Evolutionary conservation across 2,797 vertebrate species (phyloP), one percentile per base, ranked within the genome.

Genomic region (Sciaenops ocellatus): DNA sequence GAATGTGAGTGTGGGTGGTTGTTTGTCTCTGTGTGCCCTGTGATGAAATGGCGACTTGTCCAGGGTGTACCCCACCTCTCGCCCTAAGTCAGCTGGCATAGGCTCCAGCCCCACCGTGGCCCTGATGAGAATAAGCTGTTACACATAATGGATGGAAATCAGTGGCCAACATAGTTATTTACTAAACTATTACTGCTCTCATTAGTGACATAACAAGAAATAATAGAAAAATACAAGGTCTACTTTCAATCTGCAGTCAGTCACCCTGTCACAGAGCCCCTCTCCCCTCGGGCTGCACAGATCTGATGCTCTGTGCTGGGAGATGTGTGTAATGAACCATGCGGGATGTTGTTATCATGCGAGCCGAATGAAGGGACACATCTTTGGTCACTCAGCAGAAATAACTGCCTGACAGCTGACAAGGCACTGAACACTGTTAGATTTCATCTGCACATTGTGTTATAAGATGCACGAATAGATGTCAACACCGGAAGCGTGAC

Each of bases 271-370:
- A 79, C 64, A 78, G 51, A 64, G 34, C 15, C 64, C 30, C 10
- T 18, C 28, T 50, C 13, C 70, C 82, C 41, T 24, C 50, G 28
- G 67, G 73, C 79, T 85, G 65, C 73, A 82, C 87, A 84, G 65
- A 83, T 80, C 67, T 73, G 79, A 69, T 82, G 79, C 84, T 86
- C 69, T 87, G 59, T 86, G 88, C 54, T 73, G 86, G 80, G 86
- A 69, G 70, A 88, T 85, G 86, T 59, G 86, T 77, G 81, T 20
- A 87, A 69, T 89, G 82, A 91, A 20, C 76, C 91, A 26, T 87
- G 74, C 73, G 82, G 64, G 59, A 82, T 81, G 76, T 61, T 52
- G 73, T 91, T 71, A 86, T 86, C 72, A 83, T 82, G 52, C 41
- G 59, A 81, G 41, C 61, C 68, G 74, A 62, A 82, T 76, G 6